Evolutionary conservation across 2,113 vertebrate genomes (phyloP), one percentile per base, ranked within the genome.

Genomic region (Gnathonemus echidnorhynchus): DNA sequence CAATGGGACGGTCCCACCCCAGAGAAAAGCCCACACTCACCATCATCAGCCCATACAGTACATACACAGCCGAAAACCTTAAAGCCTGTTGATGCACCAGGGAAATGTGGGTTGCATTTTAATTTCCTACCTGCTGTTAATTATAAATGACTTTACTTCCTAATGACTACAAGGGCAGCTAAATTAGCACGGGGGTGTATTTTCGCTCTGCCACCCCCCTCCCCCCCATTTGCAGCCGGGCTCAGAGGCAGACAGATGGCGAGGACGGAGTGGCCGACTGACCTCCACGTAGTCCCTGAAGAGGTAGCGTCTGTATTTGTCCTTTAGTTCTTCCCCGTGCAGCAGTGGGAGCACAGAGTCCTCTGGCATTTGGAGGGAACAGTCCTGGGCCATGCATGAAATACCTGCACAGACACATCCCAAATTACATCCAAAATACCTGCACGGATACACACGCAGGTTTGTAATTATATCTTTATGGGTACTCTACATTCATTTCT

Each of bases 241-340:
- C 70, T 77, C 31, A 39, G 31, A 77, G 70, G 27, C 66, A 0
- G 31, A 70, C 56, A 62, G 58, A 89, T 9, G 87, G 11, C 88
- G 21, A 80, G 46, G 49, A 35, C 19, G 50, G 80, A 70, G 86
- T 74, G n/a, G 92, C 24, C 6, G 92, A 85, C 89, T 93, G 48
- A 97, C 98, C 97, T 99, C 98, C 52, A 99, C 97, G 50, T 99
- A 99, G 94, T 99, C 98, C 96, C 98, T 98, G 97, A 99, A 99
- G 97, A 99, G 98, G 97, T 99, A 99, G 97, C 98, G 98, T 96
- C 97, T 98, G 94, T 99, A 99, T 97, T 98, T 99, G 92, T 99
- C 98, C 96, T 97, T 98, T 91, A 99, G 95, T 94, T 99, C 98
- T 94, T 99, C 98, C 70, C 95, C 98, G 92, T 97, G 96, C 95